Conservation (phyloP, 2,888 invertebrate genomes). For the Drosophila nigricruria region DNA sequence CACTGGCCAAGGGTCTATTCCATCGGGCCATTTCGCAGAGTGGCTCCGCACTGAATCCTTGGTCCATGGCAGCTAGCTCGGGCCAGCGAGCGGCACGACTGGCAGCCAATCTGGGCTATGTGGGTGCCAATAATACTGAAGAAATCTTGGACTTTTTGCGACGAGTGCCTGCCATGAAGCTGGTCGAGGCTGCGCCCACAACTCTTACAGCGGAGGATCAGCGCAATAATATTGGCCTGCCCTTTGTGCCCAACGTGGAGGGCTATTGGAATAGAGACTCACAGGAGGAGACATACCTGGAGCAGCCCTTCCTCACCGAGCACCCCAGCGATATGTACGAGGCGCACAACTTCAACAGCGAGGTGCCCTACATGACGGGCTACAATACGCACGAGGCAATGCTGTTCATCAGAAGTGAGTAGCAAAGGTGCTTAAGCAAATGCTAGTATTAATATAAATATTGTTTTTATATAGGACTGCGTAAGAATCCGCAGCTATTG, state of each 20-base stretch:
- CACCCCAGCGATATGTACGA: constrained; percentile 86
- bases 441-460: not conserved
- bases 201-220: constrained; percentile 86
- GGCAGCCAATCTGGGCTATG: constrained; percentile 87
- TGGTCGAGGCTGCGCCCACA: constrained; percentile 87
- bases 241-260: constrained; percentile 87
- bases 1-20: constrained; percentile 87
- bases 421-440: accelerated
- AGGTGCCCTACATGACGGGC: constrained; percentile 88
- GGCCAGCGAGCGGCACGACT: constrained; percentile 86
- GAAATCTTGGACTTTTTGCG: constrained; percentile 87
- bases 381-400: constrained; percentile 89
- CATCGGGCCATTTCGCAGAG: constrained; percentile 88
- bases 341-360: constrained; percentile 85
- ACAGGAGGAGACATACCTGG: constrained; percentile 83
- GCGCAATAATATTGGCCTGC: constrained; percentile 87
- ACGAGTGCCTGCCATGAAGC: constrained; percentile 87
- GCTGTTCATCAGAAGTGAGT: constrained; percentile 87
- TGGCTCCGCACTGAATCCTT: constrained; percentile 88
- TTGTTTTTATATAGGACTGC: constrained; percentile 86
- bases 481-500: constrained; percentile 87
- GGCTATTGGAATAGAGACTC: constrained; percentile 85
- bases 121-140: constrained; percentile 87
- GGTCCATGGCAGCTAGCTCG: constrained; percentile 87
- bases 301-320: constrained; percentile 86